Evolutionary conservation across 1,140 invertebrate genomes (phyloP).

Genomic region (Grapholita molesta): DNA sequence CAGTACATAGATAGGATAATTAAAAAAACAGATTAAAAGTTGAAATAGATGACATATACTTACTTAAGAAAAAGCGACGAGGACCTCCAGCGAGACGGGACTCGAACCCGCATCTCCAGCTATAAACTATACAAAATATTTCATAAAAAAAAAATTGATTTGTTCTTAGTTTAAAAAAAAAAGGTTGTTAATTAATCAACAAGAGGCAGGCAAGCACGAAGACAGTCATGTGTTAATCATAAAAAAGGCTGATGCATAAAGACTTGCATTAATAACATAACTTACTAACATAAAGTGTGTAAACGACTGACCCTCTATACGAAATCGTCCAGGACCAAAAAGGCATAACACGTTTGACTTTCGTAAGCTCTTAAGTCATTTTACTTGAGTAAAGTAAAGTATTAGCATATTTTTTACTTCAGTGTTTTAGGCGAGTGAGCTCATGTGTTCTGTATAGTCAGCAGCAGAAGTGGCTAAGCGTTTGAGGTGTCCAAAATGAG

Average conservation of each 20-base stretch:
- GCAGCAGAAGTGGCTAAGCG: no score
- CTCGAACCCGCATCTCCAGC: no score
- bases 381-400: not conserved
- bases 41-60: no score
- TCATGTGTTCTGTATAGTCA: no score
- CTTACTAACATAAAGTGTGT: not conserved
- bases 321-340: not conserved
- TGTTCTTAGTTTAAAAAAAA: no score
- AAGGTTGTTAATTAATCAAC: not conserved
- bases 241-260: not conserved
- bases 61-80: no score
- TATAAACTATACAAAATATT: no score
- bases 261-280: not conserved
- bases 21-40: no score
- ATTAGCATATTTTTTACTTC: not conserved
- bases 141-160: no score
- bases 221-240: not conserved
- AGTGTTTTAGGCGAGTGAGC: not conserved
- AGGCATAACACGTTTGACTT: not conserved
- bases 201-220: not conserved
- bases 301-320: not conserved
- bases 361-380: not conserved
- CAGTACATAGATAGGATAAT: no score
- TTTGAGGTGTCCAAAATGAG: no score
- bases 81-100: no score